Percentiles rank a stretch among this genome's conserved stretches.
These are phyloP conservation scores for Leptopilina boulardi DNA, from an alignment of 1,140 invertebrate genomes.

Conservation along the genomic window DNA sequence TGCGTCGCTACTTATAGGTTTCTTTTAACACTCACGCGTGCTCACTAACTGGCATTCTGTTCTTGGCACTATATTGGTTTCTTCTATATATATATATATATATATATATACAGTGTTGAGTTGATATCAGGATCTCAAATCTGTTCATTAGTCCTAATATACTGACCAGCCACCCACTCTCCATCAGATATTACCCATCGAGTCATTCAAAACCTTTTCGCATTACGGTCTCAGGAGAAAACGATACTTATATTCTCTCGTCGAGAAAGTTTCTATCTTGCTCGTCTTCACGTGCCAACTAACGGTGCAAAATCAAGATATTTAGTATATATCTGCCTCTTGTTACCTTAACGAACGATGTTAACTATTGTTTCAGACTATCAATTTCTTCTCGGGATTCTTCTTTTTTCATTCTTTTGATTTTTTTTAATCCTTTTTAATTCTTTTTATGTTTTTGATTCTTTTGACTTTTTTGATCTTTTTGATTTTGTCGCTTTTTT, in stretches of 20 bases:
- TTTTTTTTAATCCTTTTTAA: not conserved
- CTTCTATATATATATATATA: conserved; percentile 25
- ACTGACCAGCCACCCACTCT: conserved; percentile 62
- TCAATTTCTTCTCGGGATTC: not conserved
- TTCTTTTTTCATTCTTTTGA: not conserved
- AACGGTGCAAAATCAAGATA: conserved; percentile 28
- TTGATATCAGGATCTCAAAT: conserved; percentile 63
- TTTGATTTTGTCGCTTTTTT: too few relatives aligned
- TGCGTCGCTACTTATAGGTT: not conserved
- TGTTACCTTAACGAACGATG: conserved; percentile 11
- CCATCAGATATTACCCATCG: conserved; percentile 60
- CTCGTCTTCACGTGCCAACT: not conserved
- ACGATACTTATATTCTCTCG: conserved; percentile 2
- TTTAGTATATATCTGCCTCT: not conserved
- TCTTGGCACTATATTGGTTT: conserved; percentile 48
- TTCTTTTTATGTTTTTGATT: not conserved
- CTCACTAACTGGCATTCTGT: conserved; percentile 53
- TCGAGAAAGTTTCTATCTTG: conserved; percentile 24
- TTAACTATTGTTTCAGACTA: conserved; percentile 38
- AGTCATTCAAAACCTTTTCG: conserved; percentile 56
- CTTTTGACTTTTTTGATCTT: too few relatives aligned
- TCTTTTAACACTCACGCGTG: conserved; percentile 40
- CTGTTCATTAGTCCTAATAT: conserved; percentile 72
- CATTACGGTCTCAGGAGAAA: conserved; percentile 55
- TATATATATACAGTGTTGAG: conserved; percentile 28